Conservation (phyloP, 2,888 invertebrate species). For the Camptogramma bilineatum region DNA sequence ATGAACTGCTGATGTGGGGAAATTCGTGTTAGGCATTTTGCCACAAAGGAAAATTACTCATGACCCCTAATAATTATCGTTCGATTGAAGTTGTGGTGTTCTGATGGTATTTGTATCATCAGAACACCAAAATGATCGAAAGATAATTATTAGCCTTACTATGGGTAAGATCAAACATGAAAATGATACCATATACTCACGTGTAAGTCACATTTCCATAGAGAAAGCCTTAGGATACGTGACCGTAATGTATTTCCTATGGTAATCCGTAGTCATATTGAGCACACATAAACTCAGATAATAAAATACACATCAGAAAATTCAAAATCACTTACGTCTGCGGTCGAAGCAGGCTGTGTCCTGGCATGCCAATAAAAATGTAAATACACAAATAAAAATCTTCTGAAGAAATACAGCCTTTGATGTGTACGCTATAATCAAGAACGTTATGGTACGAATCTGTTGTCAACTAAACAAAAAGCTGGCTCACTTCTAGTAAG, state of each 20-base stretch:
- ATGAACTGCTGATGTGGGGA: no score
- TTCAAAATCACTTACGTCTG: constrained; percentile 85
- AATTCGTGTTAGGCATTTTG: no score
- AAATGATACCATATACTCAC: constrained; percentile 40
- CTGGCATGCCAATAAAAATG: constrained; percentile 84
- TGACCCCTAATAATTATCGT: no score
- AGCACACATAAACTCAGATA: constrained; percentile 82
- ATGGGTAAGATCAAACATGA: constrained; percentile 27
- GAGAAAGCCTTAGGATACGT: constrained; percentile 58
- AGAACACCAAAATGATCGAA: neutral
- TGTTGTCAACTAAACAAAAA: constrained; percentile 15
- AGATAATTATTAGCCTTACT: neutral
- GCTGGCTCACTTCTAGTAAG: constrained; percentile 12
- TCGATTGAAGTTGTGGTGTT: no score
- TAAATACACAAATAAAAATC: constrained; percentile 83
- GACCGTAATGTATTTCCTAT: constrained; percentile 73
- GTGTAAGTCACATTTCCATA: constrained; percentile 54
- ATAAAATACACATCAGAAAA: constrained; percentile 85
- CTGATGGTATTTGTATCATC: no score
- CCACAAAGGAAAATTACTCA: no score
- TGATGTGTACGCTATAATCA: constrained; percentile 75
- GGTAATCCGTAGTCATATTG: constrained; percentile 79
- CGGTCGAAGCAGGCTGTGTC: constrained; percentile 77
- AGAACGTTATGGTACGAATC: constrained; percentile 61
- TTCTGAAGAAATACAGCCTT: constrained; percentile 79